phyloP scores from a whole-genome alignment of 2,113 vertebrate species.

The Raphicerus campestris region DNA sequence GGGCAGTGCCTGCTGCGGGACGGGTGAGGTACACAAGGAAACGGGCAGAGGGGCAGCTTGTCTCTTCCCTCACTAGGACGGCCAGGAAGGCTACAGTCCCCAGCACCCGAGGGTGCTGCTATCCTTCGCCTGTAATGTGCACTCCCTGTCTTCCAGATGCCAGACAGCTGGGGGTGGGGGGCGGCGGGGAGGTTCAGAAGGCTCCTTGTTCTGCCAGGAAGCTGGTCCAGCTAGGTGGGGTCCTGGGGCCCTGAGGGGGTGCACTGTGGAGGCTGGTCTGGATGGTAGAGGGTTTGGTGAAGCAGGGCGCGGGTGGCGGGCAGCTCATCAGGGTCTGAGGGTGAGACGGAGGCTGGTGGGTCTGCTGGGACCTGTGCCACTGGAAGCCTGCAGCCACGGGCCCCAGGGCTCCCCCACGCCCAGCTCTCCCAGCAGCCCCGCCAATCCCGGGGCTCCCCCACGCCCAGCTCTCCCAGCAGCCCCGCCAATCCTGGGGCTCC shows the following conservation, averaged over 20 bases:
- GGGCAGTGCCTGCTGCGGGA: neutral
- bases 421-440: conserved; percentile 79
- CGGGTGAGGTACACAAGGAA: neutral
- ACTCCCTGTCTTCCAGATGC: neutral
- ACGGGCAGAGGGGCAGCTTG: neutral
- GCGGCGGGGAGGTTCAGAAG: neutral
- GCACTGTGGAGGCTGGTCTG: conserved; percentile 58
- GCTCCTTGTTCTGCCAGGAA: neutral
- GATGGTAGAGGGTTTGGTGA: conserved; percentile 86
- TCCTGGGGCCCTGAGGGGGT: neutral
- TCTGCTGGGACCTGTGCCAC: neutral
- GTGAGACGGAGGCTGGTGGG: neutral
- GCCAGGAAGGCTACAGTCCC: neutral
- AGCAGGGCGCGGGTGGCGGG: conserved; percentile 83
- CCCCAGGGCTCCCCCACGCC: conserved; percentile 85
- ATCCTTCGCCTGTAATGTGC: neutral
- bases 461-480: conserved; percentile 66
- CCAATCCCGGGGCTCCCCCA: conserved; percentile 84
- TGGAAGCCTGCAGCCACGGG: rapidly evolving
- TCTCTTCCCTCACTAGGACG: neutral
- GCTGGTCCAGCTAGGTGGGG: conserved; percentile 29
- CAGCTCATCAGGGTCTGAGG: conserved; percentile 82
- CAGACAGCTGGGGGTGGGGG: neutral
- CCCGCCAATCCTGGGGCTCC: conserved; percentile 74
- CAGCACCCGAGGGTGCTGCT: neutral